Percentiles rank a stretch among this genome's conserved stretches.
Conservation (phyloP, 2,797 vertebrate species). For the Rhyacichthys aspro region DNA sequence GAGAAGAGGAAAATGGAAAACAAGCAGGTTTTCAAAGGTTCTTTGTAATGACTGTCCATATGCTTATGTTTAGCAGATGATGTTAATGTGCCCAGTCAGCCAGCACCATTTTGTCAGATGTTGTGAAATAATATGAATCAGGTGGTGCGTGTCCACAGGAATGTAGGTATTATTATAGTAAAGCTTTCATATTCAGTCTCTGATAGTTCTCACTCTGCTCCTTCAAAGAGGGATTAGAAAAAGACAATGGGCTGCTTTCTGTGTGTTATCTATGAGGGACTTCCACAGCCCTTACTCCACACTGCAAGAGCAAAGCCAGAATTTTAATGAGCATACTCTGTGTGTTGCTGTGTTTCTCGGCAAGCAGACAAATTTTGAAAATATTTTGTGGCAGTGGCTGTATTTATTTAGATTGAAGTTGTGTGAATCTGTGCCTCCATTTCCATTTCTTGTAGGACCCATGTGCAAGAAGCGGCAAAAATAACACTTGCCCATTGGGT, state of each 20-base stretch:
- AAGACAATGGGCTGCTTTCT: slow-evolving; percentile 60
- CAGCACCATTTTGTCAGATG: slow-evolving; percentile 19
- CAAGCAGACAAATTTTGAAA: slow-evolving; percentile 26
- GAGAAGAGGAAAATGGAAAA: background rate
- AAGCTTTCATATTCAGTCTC: slow-evolving; percentile 32
- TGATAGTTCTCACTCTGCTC: slow-evolving; percentile 38
- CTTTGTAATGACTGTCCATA: slow-evolving; percentile 22
- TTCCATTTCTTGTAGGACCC: slow-evolving; percentile 38
- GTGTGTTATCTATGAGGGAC: slow-evolving; percentile 57
- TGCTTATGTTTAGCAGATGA: slow-evolving; percentile 29
- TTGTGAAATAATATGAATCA: slow-evolving; percentile 34
- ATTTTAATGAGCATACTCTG: slow-evolving; percentile 59
- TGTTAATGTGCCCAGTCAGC: slow-evolving; percentile 32
- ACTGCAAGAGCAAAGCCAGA: slow-evolving; percentile 38
- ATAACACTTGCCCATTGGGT: slow-evolving; percentile 45
- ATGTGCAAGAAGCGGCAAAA: slow-evolving; percentile 43
- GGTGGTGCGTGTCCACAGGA: slow-evolving; percentile 23
- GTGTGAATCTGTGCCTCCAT: slow-evolving; percentile 39
- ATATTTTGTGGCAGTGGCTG: slow-evolving; percentile 27
- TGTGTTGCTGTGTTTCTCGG: slow-evolving; percentile 30
- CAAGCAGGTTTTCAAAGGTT: slow-evolving; percentile 16
- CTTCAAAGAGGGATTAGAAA: slow-evolving; percentile 62
- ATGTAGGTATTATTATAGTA: slow-evolving; percentile 34
- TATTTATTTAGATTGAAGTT: slow-evolving; percentile 25
- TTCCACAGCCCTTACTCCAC: slow-evolving; percentile 44